Percentiles rank a stretch among this genome's conserved stretches.
phyloP scores from a whole-genome alignment of 2,113 vertebrate species.

The Enhydra lutris region DNA sequence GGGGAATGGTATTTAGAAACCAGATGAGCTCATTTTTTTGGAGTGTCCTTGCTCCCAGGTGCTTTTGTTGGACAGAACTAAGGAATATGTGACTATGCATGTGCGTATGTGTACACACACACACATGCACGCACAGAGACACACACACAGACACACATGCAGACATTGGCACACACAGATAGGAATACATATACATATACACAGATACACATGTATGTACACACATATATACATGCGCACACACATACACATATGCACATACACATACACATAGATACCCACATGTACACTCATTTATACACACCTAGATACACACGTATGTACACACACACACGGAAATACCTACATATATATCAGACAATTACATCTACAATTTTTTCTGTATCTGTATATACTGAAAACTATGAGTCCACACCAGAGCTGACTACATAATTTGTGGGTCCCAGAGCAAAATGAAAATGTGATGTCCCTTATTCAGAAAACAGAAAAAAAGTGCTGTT shows the following conservation, averaged over 20 bases:
- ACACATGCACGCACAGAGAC: not conserved
- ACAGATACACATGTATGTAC: no score
- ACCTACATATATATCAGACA: not conserved
- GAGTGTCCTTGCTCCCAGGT: not conserved
- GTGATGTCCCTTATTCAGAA: not conserved
- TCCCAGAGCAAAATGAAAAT: not conserved
- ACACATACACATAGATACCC: no score
- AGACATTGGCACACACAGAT: not conserved
- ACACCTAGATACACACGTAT: not conserved
- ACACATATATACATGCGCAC: not conserved
- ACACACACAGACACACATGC: not conserved
- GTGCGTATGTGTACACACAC: no score
- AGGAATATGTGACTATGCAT: not conserved
- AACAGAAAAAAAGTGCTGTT: not conserved
- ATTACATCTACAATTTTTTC: not conserved
- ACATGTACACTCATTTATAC: not conserved
- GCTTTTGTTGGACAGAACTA: not conserved
- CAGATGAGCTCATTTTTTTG: not conserved
- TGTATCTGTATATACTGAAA: not conserved
- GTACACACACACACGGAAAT: not conserved
- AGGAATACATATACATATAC: not conserved
- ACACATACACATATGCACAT: not conserved
- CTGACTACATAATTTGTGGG: not conserved
- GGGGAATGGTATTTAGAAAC: not conserved
- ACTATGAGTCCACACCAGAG: not conserved